Evolutionary conservation across 2,888 invertebrate species (phyloP), one percentile per base, ranked within the genome.

Genomic region (Diaperis boleti): DNA sequence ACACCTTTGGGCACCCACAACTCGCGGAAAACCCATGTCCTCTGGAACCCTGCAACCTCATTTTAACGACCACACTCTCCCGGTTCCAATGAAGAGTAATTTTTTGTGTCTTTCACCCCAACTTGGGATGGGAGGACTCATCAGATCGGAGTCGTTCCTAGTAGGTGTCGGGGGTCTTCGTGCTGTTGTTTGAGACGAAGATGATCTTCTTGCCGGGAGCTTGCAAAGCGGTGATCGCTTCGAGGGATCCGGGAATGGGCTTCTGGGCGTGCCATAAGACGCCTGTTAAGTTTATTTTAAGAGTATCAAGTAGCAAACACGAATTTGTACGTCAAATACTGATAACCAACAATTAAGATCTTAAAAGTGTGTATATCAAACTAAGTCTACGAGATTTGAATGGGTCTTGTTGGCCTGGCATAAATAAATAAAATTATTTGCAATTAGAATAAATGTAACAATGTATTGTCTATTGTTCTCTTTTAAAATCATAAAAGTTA

Each of bases 11-110:
- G 76, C 92, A 87, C 0, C 92, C 92, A 67, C 86, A 87, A 5
- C 84, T 82, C 49, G 85, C 87, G 0, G 92, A 31, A 59, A 54
- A 5, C 45, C 41, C 35, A 54, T 29, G 11, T 59, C 41, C 17
- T 39, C 50, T 6, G 26, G 31, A 49, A 50, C 39, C 11, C 17
- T 57, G 20, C 39, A 33, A 33, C 6, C 1, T 26, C 8, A 10
- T 13, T 33, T 33, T 5, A n/a, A 33, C 7, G 7, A 4, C 22
- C 22, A 22, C 22, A 22, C 22, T 22, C 22, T 6, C 22, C 22
- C 22, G n/a, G n/a, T n/a, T n/a, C 95, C 95, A 73, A 95, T 88
- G 84, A 95, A 94, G 11, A 95, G 81, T 0, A 91, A 89, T 62
- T 89, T 83, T 17, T 83, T 81, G 0, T 91, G 86, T 66, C 91